A percentile compares a stretch with the other conserved stretches of the same genome.
These are phyloP conservation scores for Glaucomys volans DNA, from an alignment of 2,113 vertebrate genomes.

Conservation along the genomic window DNA sequence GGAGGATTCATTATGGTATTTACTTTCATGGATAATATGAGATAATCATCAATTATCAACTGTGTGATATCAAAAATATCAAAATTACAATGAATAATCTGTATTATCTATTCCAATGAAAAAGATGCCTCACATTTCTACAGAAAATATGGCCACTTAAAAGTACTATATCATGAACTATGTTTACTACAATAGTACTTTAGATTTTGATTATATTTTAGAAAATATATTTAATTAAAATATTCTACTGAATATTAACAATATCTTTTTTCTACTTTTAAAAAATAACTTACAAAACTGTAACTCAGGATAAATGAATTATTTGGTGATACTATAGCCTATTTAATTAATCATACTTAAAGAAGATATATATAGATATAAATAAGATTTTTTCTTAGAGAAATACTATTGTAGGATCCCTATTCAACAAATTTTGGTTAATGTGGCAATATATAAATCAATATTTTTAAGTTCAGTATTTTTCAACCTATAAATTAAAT, in stretches of 20 bases:
- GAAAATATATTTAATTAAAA: not conserved
- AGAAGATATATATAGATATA: not conserved
- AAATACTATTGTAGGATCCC: not conserved
- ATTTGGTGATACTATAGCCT: not conserved
- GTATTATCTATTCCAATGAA: not conserved
- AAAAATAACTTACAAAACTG: not conserved
- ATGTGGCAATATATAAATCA: not conserved
- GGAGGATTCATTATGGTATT: slow-evolving; percentile 14
- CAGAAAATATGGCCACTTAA: not conserved
- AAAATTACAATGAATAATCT: not conserved
- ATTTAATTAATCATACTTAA: not conserved
- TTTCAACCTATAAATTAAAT: not conserved
- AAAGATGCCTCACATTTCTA: not conserved
- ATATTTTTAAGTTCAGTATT: not conserved
- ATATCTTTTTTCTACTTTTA: not conserved
- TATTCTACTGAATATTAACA: not conserved
- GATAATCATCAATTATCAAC: not conserved
- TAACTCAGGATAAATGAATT: not conserved
- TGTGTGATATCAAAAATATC: not conserved
- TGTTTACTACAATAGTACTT: not conserved
- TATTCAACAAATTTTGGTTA: not conserved
- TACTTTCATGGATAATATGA: not conserved
- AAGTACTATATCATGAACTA: not conserved
- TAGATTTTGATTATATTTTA: not conserved
- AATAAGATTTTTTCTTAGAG: not conserved